Evolutionary conservation across 2,888 invertebrate genomes (phyloP).

Genomic region (Cephonodes hylas): DNA sequence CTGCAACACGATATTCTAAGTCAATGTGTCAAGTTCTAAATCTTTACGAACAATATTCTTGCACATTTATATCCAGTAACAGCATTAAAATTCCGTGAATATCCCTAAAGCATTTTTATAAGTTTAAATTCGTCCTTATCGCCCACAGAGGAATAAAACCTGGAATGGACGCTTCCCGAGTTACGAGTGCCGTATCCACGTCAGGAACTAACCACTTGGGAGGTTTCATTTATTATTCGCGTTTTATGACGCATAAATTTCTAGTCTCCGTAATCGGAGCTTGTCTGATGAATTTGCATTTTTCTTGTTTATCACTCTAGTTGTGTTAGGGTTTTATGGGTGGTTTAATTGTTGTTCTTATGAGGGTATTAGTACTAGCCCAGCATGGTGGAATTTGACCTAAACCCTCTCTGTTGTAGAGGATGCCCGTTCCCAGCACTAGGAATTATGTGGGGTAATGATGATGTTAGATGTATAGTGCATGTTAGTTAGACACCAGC

Average conservation of each 20-base stretch:
- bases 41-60: no score
- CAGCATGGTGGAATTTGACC: background rate
- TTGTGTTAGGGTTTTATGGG: no score
- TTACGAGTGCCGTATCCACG: background rate
- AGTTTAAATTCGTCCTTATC: background rate
- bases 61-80: background rate
- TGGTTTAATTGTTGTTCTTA: no score
- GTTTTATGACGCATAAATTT: conserved; percentile 49
- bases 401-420: no score
- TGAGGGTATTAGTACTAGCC: no score
- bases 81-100: background rate
- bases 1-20: background rate
- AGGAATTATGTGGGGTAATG: no score
- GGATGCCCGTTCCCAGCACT: no score
- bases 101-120: background rate
- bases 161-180: background rate
- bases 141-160: background rate
- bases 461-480: no score
- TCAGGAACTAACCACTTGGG: conserved; percentile 25
- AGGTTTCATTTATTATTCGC: conserved; percentile 44
- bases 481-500: no score
- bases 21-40: no score
- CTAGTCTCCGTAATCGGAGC: conserved; percentile 37
- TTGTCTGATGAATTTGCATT: conserved; percentile 42
- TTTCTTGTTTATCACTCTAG: conserved; percentile 28